Conservation (phyloP, 2,888 invertebrate species). For the Apocheima hispidaria region DNA sequence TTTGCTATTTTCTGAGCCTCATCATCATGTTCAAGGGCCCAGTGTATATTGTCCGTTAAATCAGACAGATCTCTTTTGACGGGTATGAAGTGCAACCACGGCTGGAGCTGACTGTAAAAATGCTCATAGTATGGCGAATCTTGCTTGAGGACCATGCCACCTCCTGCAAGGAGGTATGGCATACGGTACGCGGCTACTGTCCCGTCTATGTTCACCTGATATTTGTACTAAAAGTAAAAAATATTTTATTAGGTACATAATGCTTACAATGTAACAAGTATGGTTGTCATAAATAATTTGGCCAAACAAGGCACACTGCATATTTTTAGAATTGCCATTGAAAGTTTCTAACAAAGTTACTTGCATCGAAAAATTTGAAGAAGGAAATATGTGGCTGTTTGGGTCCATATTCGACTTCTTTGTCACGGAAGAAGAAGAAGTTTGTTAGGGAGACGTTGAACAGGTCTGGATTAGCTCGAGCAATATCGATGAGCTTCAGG, state of each 20-base stretch:
- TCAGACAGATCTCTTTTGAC: conserved; percentile 92
- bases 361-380: conserved; percentile 97
- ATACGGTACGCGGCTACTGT: conserved; percentile 98
- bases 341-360: conserved; percentile 50
- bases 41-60: conserved; percentile 91
- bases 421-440: conserved; percentile 97
- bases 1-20: conserved; percentile 88
- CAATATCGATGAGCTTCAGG: conserved; percentile 92
- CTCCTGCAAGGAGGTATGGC: conserved; percentile 96
- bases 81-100: conserved; percentile 94
- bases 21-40: conserved; percentile 91
- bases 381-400: conserved; percentile 94
- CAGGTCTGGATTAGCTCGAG: conserved; percentile 89
- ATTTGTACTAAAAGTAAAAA: conserved; percentile 92
- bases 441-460: conserved; percentile 97
- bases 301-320: too few relatives aligned
- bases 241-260: neutral
- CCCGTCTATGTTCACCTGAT: conserved; percentile 97
- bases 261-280: neutral
- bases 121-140: conserved; percentile 97
- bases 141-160: conserved; percentile 96
- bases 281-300: neutral
- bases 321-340: neutral
- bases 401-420: conserved; percentile 94
- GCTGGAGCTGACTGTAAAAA: conserved; percentile 92